Conservation (phyloP, 2,797 vertebrate genomes). For the Pogoniulus pusillus region DNA sequence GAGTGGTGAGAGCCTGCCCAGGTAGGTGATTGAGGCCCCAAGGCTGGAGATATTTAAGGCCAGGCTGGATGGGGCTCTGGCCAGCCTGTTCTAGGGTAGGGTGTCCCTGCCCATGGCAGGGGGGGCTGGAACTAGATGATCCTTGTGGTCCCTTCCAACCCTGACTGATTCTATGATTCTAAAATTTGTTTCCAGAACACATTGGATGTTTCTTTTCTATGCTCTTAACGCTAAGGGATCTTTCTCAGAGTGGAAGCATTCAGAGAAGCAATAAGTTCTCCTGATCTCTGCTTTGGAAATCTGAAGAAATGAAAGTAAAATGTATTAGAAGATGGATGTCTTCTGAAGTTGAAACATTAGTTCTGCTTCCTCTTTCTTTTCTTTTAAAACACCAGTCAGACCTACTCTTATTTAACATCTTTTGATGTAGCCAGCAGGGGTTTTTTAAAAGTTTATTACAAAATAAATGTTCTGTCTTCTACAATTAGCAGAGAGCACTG, state of each 20-base stretch:
- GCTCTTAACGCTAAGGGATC: neutral
- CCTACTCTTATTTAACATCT: neutral
- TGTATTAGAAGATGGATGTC: neutral
- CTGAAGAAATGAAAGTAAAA: neutral
- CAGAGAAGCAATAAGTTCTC: neutral
- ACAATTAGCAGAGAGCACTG: slow-evolving; percentile 1
- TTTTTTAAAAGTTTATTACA: neutral
- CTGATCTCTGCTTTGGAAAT: neutral
- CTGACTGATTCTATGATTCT: too few species aligned
- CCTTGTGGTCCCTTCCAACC: too few species aligned
- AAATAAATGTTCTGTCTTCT: slow-evolving; percentile 23
- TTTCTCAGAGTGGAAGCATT: neutral
- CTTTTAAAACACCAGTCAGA: slow-evolving; percentile 6
- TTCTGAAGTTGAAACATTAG: neutral
- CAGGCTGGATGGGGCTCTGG: too few species aligned
- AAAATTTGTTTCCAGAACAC: neutral
- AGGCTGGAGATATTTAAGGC: too few species aligned
- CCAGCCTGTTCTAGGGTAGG: too few species aligned
- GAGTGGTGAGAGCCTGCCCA: too few species aligned
- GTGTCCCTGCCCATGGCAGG: too few species aligned
- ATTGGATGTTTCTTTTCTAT: neutral
- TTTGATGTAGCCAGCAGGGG: neutral
- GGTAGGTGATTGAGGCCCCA: too few species aligned
- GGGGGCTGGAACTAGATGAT: too few species aligned
- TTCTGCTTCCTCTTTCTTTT: neutral